Conservation (phyloP, 1,140 invertebrate species). For the Magallana ariakensis region DNA sequence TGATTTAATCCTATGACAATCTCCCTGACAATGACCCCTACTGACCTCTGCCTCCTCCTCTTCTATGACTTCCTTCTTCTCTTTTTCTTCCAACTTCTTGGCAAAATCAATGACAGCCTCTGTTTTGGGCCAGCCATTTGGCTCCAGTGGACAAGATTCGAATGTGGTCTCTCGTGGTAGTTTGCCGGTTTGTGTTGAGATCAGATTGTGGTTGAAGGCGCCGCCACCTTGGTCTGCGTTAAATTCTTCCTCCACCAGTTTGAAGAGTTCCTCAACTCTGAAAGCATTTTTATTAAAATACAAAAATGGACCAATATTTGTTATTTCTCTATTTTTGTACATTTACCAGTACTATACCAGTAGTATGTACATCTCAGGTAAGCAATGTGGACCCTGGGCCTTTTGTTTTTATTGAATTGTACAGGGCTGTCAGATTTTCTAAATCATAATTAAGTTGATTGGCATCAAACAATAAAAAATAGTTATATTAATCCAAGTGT, state of each 20-base stretch:
- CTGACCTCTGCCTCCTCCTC: not conserved
- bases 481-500: too few species aligned
- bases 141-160: not conserved
- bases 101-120: not conserved
- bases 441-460: too few species aligned
- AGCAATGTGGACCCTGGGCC: too few species aligned
- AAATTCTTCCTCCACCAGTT: conserved; percentile 38
- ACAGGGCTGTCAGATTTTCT: too few species aligned
- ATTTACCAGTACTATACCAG: too few species aligned
- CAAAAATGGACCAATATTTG: too few species aligned
- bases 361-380: too few species aligned
- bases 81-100: not conserved
- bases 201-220: not conserved
- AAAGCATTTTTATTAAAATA: not conserved
- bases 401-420: too few species aligned
- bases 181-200: not conserved
- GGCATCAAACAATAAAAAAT: too few species aligned
- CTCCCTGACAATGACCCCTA: not conserved
- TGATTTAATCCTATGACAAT: not conserved
- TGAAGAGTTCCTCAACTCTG: conserved; percentile 42
- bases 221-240: conserved; percentile 11
- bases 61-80: not conserved
- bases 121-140: conserved; percentile 35
- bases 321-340: too few species aligned
- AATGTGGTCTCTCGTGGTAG: not conserved